phyloP scores from a whole-genome alignment of 2,888 invertebrate genomes.

The Diadegma fenestrale region DNA sequence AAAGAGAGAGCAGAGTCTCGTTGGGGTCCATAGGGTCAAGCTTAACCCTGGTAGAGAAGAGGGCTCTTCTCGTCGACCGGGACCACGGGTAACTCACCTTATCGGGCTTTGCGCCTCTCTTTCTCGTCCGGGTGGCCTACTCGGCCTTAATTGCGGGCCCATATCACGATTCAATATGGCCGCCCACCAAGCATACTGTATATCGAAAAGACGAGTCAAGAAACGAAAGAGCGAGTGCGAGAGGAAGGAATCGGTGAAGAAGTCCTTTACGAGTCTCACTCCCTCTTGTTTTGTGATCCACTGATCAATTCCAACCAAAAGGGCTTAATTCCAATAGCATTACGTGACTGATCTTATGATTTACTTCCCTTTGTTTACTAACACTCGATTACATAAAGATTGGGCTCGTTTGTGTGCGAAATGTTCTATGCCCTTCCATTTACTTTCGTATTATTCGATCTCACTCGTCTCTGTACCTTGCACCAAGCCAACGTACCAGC shows the following conservation, averaged over 20 bases:
- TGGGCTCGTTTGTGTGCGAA: conserved; percentile 40
- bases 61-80: conserved; percentile 45
- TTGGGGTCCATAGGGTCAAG: conserved; percentile 79
- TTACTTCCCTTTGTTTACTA: conserved; percentile 11
- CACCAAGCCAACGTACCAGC: not conserved
- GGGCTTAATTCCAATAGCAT: not conserved
- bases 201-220: conserved; percentile 29
- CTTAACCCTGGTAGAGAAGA: conserved; percentile 75
- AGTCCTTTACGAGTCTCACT: conserved; percentile 20
- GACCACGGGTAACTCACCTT: conserved; percentile 81
- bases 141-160: conserved; percentile 84
- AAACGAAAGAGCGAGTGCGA: conserved; percentile 52
- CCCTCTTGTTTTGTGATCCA: not conserved
- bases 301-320: not conserved
- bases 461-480: conserved; percentile 14
- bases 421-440: conserved; percentile 23
- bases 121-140: conserved; percentile 84
- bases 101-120: conserved; percentile 79
- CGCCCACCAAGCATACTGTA: conserved; percentile 81
- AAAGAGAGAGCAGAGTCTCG: conserved; percentile 65
- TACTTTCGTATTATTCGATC: conserved; percentile 39
- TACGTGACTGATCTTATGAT: not conserved
- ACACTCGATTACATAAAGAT: conserved; percentile 7
- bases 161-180: conserved; percentile 85
- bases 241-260: conserved; percentile 48